phyloP scores from a whole-genome alignment of 1,140 invertebrate species.

The Brachionus koreanus region DNA sequence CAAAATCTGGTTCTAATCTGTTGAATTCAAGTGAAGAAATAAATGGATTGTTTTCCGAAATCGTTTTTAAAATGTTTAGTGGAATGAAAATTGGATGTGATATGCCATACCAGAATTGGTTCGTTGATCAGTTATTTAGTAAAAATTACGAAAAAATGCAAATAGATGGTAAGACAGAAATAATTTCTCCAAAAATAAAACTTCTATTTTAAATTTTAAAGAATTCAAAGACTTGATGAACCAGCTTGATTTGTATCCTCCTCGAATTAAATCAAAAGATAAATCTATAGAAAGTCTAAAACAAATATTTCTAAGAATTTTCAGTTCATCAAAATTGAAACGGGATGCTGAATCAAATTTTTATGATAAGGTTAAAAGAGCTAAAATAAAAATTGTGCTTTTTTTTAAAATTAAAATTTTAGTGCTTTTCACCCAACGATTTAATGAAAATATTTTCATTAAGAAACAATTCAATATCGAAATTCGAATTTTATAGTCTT shows the following conservation, averaged over 20 bases:
- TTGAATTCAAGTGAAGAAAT: neutral
- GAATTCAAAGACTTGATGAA: constrained; percentile 16
- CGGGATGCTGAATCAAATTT: neutral
- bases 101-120: constrained; percentile 40
- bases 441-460: neutral
- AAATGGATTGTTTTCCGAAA: constrained; percentile 3
- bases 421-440: constrained; percentile 6
- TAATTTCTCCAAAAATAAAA: neutral
- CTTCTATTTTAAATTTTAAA: neutral
- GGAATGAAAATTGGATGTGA: constrained; percentile 37
- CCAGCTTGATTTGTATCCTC: neutral
- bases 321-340: neutral
- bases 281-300: neutral
- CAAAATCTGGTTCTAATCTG: neutral
- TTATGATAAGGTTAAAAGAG: neutral
- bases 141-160: constrained; percentile 12
- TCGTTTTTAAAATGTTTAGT: constrained; percentile 20
- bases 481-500: constrained; percentile 29
- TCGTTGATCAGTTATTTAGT: constrained; percentile 15
- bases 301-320: neutral
- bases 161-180: neutral
- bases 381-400: neutral
- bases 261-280: neutral
- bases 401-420: neutral
- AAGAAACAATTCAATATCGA: neutral